A percentile compares a stretch with the other conserved stretches of the same genome.
These are phyloP conservation scores for Ricordea florida DNA, from an alignment of 92 coral and sea anemone species.

Conservation along the genomic window DNA sequence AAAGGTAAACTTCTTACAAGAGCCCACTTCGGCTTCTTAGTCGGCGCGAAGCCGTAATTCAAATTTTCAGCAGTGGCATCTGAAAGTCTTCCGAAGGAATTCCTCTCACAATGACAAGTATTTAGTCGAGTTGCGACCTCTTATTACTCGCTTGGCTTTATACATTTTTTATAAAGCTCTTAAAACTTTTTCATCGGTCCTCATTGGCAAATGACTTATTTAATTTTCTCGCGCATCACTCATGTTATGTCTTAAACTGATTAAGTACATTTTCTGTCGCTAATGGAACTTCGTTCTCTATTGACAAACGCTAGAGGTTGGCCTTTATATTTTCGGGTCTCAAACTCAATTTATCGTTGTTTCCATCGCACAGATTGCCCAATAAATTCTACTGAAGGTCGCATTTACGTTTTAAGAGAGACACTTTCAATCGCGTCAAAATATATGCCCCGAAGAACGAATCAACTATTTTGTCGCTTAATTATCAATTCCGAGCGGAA, in stretches of 20 bases:
- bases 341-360: background rate
- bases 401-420: background rate
- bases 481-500: conserved; percentile 16
- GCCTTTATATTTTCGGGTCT: background rate
- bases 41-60: too few relatives aligned
- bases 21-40: too few relatives aligned
- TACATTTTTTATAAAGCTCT: conserved; percentile 36
- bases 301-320: background rate
- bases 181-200: conserved; percentile 53
- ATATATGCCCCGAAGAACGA: background rate
- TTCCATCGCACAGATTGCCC: background rate
- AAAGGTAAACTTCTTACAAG: too few relatives aligned
- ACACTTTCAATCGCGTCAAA: background rate
- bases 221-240: conserved; percentile 82
- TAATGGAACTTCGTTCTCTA: conserved; percentile 22
- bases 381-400: background rate
- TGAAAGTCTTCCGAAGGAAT: conserved; percentile 9
- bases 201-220: conserved; percentile 91
- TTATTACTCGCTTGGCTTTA: conserved; percentile 35
- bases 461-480: conserved; percentile 2
- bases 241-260: conserved; percentile 88
- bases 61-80: conserved; percentile 18
- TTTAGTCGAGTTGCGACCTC: conserved; percentile 25
- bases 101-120: conserved; percentile 32
- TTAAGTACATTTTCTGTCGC: conserved; percentile 46